These are phyloP conservation scores for Terrapene triunguis DNA, from an alignment of 2,113 vertebrate species.

Conservation along the genomic window DNA sequence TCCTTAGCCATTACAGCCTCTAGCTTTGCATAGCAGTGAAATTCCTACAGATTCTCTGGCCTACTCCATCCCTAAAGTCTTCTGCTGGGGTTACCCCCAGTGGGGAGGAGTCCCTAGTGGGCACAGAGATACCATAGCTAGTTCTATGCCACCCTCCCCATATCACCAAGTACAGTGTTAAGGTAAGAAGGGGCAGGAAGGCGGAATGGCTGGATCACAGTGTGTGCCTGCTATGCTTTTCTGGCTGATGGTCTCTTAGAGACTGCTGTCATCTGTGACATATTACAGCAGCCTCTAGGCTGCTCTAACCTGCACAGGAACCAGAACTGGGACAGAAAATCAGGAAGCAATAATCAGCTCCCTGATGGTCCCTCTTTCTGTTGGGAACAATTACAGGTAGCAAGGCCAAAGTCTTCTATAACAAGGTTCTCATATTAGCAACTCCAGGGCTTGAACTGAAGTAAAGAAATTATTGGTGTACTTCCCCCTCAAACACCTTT, in stretches of 20 bases:
- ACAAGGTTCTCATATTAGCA: not conserved
- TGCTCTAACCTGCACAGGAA: not conserved
- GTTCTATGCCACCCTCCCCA: not conserved
- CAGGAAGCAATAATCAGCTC: not conserved
- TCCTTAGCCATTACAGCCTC: not conserved
- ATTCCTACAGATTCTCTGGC: not conserved
- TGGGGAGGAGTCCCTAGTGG: not conserved
- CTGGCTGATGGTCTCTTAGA: not conserved
- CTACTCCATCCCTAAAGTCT: not conserved
- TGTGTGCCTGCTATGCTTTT: not conserved
- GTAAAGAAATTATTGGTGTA: not conserved
- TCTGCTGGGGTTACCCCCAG: not conserved
- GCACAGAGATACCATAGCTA: not conserved
- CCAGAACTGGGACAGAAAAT: not conserved
- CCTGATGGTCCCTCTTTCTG: not conserved
- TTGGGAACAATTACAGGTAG: accelerated
- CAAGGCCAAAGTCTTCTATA: not conserved
- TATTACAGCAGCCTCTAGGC: not conserved
- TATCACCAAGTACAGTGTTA: not conserved
- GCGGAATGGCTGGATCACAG: not conserved
- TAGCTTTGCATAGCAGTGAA: not conserved
- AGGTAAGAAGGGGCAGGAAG: not conserved
- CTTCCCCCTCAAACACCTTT: not conserved
- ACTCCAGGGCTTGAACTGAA: not conserved
- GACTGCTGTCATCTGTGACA: not conserved